Evolutionary conservation across 2,797 vertebrate species (phyloP).

Genomic region (Miichthys miiuy): DNA sequence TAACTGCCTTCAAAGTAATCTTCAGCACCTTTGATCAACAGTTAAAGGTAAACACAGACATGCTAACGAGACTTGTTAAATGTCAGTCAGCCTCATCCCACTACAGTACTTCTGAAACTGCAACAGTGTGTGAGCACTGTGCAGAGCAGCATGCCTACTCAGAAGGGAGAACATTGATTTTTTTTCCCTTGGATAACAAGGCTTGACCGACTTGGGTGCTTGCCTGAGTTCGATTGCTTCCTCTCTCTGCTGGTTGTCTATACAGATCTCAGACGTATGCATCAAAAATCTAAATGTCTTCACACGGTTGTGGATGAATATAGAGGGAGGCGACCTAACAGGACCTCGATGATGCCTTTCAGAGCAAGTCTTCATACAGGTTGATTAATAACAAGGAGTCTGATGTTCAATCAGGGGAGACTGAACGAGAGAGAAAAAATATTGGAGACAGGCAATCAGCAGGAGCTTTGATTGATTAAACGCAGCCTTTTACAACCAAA

Average conservation of each 20-base stretch:
- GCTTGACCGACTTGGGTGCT: slow-evolving; percentile 71
- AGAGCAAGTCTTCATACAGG: slow-evolving; percentile 18
- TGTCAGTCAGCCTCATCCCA: slow-evolving; percentile 54
- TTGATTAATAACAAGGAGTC: slow-evolving; percentile 56
- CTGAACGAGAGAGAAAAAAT: slow-evolving; percentile 9
- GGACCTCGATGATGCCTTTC: slow-evolving; percentile 24
- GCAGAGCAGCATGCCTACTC: slow-evolving; percentile 61
- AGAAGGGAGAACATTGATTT: slow-evolving; percentile 73
- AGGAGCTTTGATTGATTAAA: slow-evolving; percentile 54
- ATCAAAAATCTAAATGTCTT: slow-evolving; percentile 58
- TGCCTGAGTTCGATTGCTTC: slow-evolving; percentile 73
- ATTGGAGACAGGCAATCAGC: slow-evolving; percentile 44
- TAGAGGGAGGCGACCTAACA: slow-evolving; percentile 1
- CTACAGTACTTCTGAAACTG: slow-evolving; percentile 19
- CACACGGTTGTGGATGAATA: slow-evolving; percentile 39
- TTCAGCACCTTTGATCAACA: slow-evolving; percentile 45
- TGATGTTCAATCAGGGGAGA: slow-evolving; percentile 40
- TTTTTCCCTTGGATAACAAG: slow-evolving; percentile 71
- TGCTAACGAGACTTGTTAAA: slow-evolving; percentile 50
- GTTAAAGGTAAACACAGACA: slow-evolving; percentile 32
- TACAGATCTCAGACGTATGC: slow-evolving; percentile 47
- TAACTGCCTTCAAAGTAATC: slow-evolving; percentile 20
- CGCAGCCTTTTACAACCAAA: slow-evolving; percentile 26
- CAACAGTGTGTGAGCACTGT: slow-evolving; percentile 39
- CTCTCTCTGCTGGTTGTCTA: slow-evolving; percentile 58